Conservation (phyloP, 2,797 vertebrate species). For the Lagodon rhomboides region DNA sequence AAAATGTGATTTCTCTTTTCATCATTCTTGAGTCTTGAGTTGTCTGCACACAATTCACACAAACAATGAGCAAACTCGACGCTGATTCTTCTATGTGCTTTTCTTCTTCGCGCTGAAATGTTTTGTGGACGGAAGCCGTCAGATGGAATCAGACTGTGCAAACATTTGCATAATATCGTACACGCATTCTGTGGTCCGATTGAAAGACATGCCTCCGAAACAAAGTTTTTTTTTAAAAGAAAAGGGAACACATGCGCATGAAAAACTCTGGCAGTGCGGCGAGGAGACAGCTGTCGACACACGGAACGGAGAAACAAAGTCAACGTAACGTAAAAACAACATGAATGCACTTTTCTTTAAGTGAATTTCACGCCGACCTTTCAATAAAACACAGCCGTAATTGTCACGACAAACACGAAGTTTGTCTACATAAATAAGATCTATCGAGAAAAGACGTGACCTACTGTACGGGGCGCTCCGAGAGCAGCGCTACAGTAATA, state of each 20-base stretch:
- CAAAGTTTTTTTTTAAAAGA: not conserved
- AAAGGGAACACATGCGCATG: not conserved
- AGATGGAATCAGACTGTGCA: constrained; percentile 15
- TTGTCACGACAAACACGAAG: constrained; percentile 8
- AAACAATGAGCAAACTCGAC: constrained; percentile 24
- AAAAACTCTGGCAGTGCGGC: constrained; percentile 14
- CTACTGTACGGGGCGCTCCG: not conserved
- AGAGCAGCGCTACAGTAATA: constrained; percentile 6
- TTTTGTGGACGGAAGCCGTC: constrained; percentile 27
- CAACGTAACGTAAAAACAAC: constrained; percentile 19
- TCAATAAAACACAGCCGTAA: constrained; percentile 31
- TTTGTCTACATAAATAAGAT: constrained; percentile 25
- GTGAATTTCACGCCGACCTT: constrained; percentile 7
- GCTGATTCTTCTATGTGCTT: constrained; percentile 1
- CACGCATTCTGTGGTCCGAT: constrained; percentile 22
- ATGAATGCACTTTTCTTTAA: constrained; percentile 10
- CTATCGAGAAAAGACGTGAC: constrained; percentile 20
- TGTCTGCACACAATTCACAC: not conserved
- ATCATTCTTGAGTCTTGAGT: not conserved
- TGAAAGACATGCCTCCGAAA: constrained; percentile 22
- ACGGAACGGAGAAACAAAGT: constrained; percentile 1
- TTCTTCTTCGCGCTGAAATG: constrained; percentile 8
- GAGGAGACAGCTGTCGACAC: constrained; percentile 33
- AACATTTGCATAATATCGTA: constrained; percentile 42
- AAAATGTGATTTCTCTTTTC: constrained; percentile 18